Conservation (phyloP, 2,888 invertebrate species). For the Lomographa bimaculata region DNA sequence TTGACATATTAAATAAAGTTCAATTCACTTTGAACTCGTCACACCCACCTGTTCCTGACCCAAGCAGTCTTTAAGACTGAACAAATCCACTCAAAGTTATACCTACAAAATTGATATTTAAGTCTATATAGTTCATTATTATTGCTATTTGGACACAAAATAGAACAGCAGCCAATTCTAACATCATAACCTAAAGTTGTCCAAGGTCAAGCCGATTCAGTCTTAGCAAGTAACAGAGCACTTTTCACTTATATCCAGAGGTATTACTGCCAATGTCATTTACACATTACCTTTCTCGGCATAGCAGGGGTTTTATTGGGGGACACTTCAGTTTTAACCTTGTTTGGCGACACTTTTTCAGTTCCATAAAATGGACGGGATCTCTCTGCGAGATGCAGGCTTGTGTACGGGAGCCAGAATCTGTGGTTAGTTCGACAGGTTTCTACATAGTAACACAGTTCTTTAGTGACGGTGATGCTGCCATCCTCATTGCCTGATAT, state of each 20-base stretch:
- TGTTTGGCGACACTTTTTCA: constrained; percentile 42
- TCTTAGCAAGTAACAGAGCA: constrained; percentile 12
- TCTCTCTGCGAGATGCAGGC: constrained; percentile 62
- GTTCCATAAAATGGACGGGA: constrained; percentile 73
- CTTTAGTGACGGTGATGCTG: constrained; percentile 48
- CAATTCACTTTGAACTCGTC: too few species aligned
- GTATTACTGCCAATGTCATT: constrained; percentile 9
- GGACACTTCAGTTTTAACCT: constrained; percentile 32
- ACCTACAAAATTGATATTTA: too few species aligned
- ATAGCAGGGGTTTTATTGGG: constrained; percentile 34
- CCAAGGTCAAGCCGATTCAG: too few species aligned
- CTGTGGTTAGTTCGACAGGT: constrained; percentile 53
- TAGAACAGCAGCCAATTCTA: too few species aligned
- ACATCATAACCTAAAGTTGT: too few species aligned
- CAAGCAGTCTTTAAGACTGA: too few species aligned
- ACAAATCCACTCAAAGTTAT: too few species aligned
- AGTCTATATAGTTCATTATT: too few species aligned
- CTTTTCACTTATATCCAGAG: constrained; percentile 11
- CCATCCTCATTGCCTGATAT: constrained; percentile 59
- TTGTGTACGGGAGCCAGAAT: constrained; percentile 71
- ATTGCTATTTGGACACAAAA: too few species aligned
- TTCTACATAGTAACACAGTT: constrained; percentile 72
- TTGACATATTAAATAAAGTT: too few species aligned
- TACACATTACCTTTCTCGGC: constrained; percentile 55
- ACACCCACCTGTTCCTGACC: too few species aligned